These are phyloP conservation scores for Amphiprion percula DNA, from an alignment of 2,113 vertebrate species.

Conservation along the genomic window DNA sequence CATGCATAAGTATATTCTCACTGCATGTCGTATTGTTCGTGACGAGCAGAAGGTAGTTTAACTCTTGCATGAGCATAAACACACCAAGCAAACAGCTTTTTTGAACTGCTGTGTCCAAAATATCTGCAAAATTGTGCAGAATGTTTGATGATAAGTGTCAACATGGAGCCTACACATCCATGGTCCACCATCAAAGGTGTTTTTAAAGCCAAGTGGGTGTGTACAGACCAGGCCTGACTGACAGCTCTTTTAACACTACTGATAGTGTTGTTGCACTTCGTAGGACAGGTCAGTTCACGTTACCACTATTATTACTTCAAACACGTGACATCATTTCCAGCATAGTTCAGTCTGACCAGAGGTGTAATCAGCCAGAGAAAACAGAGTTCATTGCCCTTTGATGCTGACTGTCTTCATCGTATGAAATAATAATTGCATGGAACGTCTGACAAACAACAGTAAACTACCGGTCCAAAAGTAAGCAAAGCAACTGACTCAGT, in stretches of 20 bases:
- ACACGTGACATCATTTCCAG: too few relatives aligned
- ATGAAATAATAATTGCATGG: background rate
- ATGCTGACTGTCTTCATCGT: too few relatives aligned
- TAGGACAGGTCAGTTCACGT: too few relatives aligned
- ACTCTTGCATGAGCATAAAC: too few relatives aligned
- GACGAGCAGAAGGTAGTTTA: background rate
- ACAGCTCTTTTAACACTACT: background rate
- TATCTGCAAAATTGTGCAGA: background rate
- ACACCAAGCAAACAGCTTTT: background rate
- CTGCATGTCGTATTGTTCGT: too few relatives aligned
- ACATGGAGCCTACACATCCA: background rate
- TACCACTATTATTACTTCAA: too few relatives aligned
- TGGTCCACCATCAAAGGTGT: background rate
- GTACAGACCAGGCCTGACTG: background rate
- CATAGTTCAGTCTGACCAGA: too few relatives aligned
- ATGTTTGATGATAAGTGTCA: slow-evolving; percentile 2
- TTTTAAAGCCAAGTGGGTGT: background rate
- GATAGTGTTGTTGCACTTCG: background rate
- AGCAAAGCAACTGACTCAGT: background rate
- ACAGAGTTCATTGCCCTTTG: too few relatives aligned
- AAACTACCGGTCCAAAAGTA: background rate
- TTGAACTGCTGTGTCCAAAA: background rate
- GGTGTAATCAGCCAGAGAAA: too few relatives aligned
- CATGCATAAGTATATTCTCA: too few relatives aligned
- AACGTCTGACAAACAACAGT: background rate